A percentile compares a stretch with the other conserved stretches of the same genome.
These are phyloP conservation scores for Oophaga pumilio DNA, from an alignment of 2,113 vertebrate genomes.

Conservation along the genomic window DNA sequence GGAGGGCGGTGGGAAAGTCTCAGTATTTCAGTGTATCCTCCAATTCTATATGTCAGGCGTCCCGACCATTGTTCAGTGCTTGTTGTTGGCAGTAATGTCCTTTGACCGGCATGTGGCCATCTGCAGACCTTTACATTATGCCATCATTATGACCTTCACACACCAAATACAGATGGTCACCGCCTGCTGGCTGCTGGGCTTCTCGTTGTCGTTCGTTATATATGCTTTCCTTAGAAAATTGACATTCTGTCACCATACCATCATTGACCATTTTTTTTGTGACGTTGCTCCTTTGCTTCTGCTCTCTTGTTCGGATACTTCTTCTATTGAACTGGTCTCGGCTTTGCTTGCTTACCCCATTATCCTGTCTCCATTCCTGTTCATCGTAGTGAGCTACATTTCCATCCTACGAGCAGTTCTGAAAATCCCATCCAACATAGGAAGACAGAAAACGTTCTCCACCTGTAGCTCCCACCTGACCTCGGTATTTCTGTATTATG, in stretches of 20 bases:
- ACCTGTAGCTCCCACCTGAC: conserved; percentile 7
- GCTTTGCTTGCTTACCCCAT: conserved; percentile 35
- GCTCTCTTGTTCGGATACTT: conserved; percentile 47
- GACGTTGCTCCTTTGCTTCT: conserved; percentile 45
- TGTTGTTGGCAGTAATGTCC: conserved; percentile 63
- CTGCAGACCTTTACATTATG: conserved; percentile 57
- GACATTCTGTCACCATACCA: conserved; percentile 10
- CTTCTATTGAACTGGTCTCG: conserved; percentile 22
- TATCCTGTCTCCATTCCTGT: conserved; percentile 32
- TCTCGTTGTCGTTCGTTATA: neutral
- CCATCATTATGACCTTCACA: neutral
- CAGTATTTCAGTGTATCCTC: neutral
- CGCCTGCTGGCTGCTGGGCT: neutral
- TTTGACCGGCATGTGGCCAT: conserved; percentile 62
- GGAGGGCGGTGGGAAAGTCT: neutral
- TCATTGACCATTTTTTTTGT: conserved; percentile 34
- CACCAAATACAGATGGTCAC: neutral
- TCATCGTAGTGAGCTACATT: conserved; percentile 33
- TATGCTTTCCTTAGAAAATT: neutral
- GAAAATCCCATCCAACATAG: conserved; percentile 16
- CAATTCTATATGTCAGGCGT: conserved; percentile 28
- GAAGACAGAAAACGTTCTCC: conserved; percentile 21
- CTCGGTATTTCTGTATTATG: conserved; percentile 55
- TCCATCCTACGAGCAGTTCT: neutral
- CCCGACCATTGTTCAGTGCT: conserved; percentile 56